A percentile compares a stretch with the other conserved stretches of the same genome.
These are phyloP conservation scores for Scylla paramamosain DNA, from an alignment of 1,140 invertebrate genomes.

Conservation along the genomic window DNA sequence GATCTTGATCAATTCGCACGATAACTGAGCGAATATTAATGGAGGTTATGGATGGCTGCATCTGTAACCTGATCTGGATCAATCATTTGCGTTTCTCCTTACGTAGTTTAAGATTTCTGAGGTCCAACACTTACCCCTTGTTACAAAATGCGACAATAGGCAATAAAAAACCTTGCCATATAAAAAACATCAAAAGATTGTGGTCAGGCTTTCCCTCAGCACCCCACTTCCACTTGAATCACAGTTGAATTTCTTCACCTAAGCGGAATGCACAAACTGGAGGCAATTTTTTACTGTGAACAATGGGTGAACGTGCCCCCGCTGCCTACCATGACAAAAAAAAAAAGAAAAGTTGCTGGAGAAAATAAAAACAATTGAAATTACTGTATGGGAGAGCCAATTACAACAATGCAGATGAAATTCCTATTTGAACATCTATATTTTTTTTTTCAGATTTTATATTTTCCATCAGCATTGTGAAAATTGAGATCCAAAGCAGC, in stretches of 20 bases:
- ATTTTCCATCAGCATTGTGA: too few species aligned
- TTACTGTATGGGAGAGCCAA: too few species aligned
- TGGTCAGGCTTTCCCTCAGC: neutral
- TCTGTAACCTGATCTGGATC: neutral
- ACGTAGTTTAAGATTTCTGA: neutral
- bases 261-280: neutral
- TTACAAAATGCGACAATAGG: neutral
- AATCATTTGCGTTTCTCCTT: neutral
- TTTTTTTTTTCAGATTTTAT: too few species aligned
- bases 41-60: neutral
- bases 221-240: neutral
- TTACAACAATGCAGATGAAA: too few species aligned
- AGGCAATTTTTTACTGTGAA: neutral
- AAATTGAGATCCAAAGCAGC: too few species aligned
- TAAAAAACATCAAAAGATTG: neutral
- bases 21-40: slow-evolving; percentile 4
- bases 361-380: too few species aligned
- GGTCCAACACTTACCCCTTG: neutral
- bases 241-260: neutral
- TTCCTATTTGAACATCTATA: too few species aligned
- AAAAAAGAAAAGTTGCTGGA: too few species aligned
- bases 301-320: neutral
- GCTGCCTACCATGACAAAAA: too few species aligned
- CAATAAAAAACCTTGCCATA: neutral
- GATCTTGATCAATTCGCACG: neutral